Evolutionary conservation across 2,797 vertebrate genomes (phyloP).

Genomic region (Dermochelys coriacea): DNA sequence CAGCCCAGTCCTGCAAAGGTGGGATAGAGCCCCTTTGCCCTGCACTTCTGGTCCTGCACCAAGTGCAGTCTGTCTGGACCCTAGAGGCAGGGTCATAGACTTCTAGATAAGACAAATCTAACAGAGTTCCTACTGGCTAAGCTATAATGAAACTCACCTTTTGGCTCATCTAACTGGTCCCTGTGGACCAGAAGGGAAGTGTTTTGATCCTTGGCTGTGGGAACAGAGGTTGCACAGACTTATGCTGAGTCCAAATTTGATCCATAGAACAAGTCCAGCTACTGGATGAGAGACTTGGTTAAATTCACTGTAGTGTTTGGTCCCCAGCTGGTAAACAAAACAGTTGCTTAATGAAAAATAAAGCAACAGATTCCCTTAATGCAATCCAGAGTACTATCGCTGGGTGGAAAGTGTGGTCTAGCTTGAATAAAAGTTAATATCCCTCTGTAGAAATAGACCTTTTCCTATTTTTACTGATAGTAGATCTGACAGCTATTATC

Average conservation of each 20-base stretch:
- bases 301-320: neutral
- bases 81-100: neutral
- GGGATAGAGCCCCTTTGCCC: neutral
- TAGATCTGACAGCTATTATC: constrained; percentile 43
- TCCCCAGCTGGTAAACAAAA: constrained; percentile 8
- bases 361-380: neutral
- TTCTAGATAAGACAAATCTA: neutral
- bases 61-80: neutral
- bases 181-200: neutral
- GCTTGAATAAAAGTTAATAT: constrained; percentile 39
- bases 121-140: neutral
- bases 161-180: neutral
- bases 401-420: constrained; percentile 17
- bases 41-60: rapidly evolving
- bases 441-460: constrained; percentile 10
- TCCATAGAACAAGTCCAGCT: neutral
- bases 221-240: neutral
- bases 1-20: neutral
- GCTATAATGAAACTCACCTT: neutral
- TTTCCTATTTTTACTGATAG: constrained; percentile 5
- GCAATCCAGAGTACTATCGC: neutral
- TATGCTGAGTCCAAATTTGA: neutral
- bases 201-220: neutral
- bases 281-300: neutral
- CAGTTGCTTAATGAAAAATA: neutral